These are phyloP conservation scores for Sebastes alutus DNA, from an alignment of 2,797 vertebrate genomes.

Conservation along the genomic window DNA sequence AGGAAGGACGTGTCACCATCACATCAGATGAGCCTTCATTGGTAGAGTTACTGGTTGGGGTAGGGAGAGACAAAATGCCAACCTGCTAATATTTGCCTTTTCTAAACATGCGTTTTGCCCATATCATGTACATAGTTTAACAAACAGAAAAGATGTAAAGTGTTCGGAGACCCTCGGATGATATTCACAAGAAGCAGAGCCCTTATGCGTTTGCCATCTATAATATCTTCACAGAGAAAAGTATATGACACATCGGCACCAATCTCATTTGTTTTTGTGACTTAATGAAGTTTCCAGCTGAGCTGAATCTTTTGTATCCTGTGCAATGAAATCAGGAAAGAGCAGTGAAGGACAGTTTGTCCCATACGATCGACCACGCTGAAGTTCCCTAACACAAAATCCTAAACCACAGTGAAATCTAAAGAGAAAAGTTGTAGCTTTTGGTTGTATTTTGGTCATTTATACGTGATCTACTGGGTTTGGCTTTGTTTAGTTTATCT, in stretches of 20 bases:
- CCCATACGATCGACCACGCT: slow-evolving; percentile 17
- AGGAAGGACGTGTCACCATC: slow-evolving; percentile 65
- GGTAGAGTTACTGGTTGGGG: slow-evolving; percentile 53
- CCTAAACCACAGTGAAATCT: slow-evolving; percentile 47
- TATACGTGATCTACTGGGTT: slow-evolving; percentile 64
- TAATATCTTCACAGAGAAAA: slow-evolving; percentile 60
- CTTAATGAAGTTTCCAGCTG: slow-evolving; percentile 6
- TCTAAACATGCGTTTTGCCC: slow-evolving; percentile 67
- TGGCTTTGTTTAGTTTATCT: slow-evolving; percentile 66
- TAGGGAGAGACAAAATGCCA: slow-evolving; percentile 48
- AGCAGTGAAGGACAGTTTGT: slow-evolving; percentile 23
- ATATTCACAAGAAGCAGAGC: slow-evolving; percentile 66
- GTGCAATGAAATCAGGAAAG: slow-evolving; percentile 15
- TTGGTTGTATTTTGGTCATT: slow-evolving; percentile 85
- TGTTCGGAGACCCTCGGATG: slow-evolving; percentile 57
- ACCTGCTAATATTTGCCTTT: slow-evolving; percentile 63
- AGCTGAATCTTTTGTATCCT: slow-evolving; percentile 16
- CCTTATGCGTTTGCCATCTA: slow-evolving; percentile 68
- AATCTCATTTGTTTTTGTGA: slow-evolving; percentile 43
- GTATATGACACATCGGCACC: slow-evolving; percentile 37
- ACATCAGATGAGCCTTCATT: slow-evolving; percentile 64
- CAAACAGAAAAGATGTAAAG: slow-evolving; percentile 56
- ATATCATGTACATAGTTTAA: slow-evolving; percentile 66
- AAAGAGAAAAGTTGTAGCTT: slow-evolving; percentile 66
- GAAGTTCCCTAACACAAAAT: slow-evolving; percentile 44